phyloP scores from a whole-genome alignment of 2,113 vertebrate species.

The Cryptotis parvus region DNA sequence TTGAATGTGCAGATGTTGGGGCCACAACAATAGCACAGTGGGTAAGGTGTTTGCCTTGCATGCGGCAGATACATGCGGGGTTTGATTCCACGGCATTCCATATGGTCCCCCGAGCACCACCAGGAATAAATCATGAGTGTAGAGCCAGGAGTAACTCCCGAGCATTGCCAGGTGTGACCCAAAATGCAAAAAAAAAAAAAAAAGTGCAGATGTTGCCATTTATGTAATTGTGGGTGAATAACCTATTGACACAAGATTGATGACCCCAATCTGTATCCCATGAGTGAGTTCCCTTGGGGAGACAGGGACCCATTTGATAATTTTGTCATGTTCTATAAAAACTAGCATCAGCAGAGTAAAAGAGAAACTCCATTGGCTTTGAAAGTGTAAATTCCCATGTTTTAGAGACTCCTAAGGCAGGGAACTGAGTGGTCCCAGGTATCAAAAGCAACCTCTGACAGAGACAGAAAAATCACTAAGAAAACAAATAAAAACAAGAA shows the following conservation, averaged over 20 bases:
- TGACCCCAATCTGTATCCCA: neutral
- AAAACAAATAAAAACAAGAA: neutral
- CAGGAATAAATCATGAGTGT: too few species aligned
- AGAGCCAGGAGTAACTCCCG: too few species aligned
- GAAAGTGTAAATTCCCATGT: neutral
- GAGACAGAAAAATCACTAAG: neutral
- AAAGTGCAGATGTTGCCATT: too few species aligned
- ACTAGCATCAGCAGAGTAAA: neutral
- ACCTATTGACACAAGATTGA: neutral
- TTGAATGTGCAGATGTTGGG: neutral
- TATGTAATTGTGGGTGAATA: neutral
- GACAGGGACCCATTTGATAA: neutral
- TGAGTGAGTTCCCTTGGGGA: neutral
- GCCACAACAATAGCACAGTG: too few species aligned
- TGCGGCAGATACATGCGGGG: too few species aligned
- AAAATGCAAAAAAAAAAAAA: too few species aligned
- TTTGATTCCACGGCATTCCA: too few species aligned
- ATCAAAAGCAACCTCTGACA: neutral
- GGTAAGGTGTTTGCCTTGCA: too few species aligned
- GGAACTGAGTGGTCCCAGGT: neutral
- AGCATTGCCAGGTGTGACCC: too few species aligned
- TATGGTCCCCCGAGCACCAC: too few species aligned
- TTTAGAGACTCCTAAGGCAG: neutral
- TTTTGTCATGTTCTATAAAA: neutral
- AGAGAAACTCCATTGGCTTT: neutral